These are phyloP conservation scores for Piaya cayana DNA, from an alignment of 2,113 vertebrate species.

Conservation along the genomic window DNA sequence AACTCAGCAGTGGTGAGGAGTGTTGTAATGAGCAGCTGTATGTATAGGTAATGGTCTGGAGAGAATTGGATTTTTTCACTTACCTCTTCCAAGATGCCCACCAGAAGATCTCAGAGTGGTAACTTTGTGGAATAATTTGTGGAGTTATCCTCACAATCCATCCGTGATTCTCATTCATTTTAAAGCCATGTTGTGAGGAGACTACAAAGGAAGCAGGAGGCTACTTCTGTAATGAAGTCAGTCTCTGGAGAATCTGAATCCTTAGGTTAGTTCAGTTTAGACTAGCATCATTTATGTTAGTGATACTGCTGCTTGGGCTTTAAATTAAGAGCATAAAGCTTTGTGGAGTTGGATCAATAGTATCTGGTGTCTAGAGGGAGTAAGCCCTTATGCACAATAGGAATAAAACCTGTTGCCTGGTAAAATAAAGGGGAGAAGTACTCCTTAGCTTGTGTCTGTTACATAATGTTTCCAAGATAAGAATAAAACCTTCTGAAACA, in stretches of 20 bases:
- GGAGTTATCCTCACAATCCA: background rate
- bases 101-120: background rate
- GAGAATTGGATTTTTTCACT: background rate
- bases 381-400: background rate
- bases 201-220: background rate
- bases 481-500: background rate
- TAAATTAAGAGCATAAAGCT: conserved; percentile 34
- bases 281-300: background rate
- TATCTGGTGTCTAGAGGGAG: background rate
- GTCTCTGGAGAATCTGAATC: background rate
- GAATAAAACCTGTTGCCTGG: background rate
- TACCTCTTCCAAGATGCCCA: background rate
- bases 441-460: background rate
- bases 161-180: background rate
- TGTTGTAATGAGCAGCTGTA: background rate
- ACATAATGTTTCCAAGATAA: background rate
- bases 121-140: background rate
- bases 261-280: conserved; percentile 3
- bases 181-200: background rate
- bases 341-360: conserved; percentile 20
- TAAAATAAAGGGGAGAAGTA: background rate
- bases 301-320: background rate
- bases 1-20: background rate
- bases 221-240: background rate
- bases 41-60: background rate